Conservation (phyloP, 2,113 vertebrate species). For the Chaenocephalus aceratus region DNA sequence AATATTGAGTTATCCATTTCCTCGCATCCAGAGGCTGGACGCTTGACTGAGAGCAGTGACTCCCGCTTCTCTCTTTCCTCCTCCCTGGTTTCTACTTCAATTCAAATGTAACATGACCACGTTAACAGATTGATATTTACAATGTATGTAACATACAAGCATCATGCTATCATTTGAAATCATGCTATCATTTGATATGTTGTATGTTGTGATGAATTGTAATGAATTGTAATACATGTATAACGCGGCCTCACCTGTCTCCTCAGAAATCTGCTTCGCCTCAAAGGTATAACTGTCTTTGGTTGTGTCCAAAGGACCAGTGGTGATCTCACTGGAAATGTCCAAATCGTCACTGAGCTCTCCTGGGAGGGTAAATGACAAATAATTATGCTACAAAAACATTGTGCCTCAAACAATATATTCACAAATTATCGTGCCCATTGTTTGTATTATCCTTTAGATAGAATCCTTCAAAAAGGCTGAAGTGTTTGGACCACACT, state of each 20-base stretch:
- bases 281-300: slow-evolving; percentile 88
- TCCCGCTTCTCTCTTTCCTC: slow-evolving; percentile 89
- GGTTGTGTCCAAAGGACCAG: slow-evolving; percentile 89
- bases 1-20: slow-evolving; percentile 86
- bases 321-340: slow-evolving; percentile 85
- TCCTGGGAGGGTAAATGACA: slow-evolving; percentile 80
- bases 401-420: slow-evolving; percentile 29
- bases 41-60: slow-evolving; percentile 85
- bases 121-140: not conserved
- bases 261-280: slow-evolving; percentile 86
- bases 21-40: slow-evolving; percentile 82
- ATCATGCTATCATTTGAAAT: not conserved
- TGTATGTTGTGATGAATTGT: not conserved
- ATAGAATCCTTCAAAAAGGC: slow-evolving; percentile 60
- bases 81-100: slow-evolving; percentile 83
- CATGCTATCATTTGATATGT: slow-evolving; percentile 1
- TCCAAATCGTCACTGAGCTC: slow-evolving; percentile 90
- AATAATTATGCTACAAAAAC: slow-evolving; percentile 56
- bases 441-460: slow-evolving; percentile 55
- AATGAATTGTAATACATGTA: not conserved
- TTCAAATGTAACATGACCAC: slow-evolving; percentile 27
- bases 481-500: slow-evolving; percentile 71
- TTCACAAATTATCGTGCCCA: slow-evolving; percentile 43
- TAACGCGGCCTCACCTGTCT: slow-evolving; percentile 82
- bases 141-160: not conserved